Base-by-base conservation (phyloP, 2,113 vertebrate genomes). In the Myrmophylax atrothorax region DNA sequence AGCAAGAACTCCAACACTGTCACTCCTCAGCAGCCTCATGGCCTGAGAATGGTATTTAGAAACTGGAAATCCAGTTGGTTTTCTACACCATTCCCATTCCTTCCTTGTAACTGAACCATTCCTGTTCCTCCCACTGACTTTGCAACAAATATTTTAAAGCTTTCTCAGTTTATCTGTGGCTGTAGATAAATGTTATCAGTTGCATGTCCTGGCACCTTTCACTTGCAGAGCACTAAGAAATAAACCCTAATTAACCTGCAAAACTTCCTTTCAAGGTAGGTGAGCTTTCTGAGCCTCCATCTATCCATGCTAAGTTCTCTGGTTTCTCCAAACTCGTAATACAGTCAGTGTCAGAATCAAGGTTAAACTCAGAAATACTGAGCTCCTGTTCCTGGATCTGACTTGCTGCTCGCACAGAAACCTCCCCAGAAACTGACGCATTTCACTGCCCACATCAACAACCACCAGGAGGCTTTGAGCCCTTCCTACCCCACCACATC, bases 401-500 rank as follows among this genome's bases (percentile, higher is more conserved):
- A 69, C 70, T 88, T 24, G 75, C 63, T 85, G 35, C 35, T 87
- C 87, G 33, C 3, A 6, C 10, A 9, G 78, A 52, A 84, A n/a
- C 44, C 35, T 62, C 38, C 47, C 13, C 56, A 1, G 37, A 50
- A 73, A 14, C 12, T 35, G 29, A 22, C 49, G 53, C 14, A 9
- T 0, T 33, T 66, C 59, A 38, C 74, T 68, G 62, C 56, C 78
- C 83, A 35, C 62, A 75, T 1, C 56, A 26, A 6, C n/a, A n/a
- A 5, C 40, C 2, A 1, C 24, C 29, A 4, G 52, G n/a, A 70
- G 35, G 4, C 37, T 46, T 84, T 64, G 92, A 89, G 76, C 60
- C 76, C 46, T 60, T 81, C 72, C 46, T 37, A 26, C 2, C 40
- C 28, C 59, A 7, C 18, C 3, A 0, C 33, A 0, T 4, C 1